Evolutionary conservation across 2,888 invertebrate species (phyloP).

Genomic region (Bombylius discolor): DNA sequence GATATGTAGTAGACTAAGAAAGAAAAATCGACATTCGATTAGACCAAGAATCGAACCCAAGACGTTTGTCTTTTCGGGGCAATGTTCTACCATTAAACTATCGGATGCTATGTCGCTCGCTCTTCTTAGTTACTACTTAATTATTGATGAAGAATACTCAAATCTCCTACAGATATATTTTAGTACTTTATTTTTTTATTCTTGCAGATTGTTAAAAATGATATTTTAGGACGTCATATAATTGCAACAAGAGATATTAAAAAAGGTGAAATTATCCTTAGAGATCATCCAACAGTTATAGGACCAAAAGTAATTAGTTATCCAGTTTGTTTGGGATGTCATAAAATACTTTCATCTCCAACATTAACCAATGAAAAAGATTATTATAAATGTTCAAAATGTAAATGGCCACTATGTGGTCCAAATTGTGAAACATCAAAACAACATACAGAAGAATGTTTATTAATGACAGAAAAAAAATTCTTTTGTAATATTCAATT

Average conservation of each 20-base stretch:
- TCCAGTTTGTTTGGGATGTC: conserved; percentile 52
- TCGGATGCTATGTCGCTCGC: too few species aligned
- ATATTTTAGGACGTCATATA: conserved; percentile 45
- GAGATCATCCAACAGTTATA: conserved; percentile 50
- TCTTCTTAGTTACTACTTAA: too few species aligned
- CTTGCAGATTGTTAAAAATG: conserved; percentile 38
- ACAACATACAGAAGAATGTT: conserved; percentile 48
- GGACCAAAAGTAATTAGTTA: conserved; percentile 51
- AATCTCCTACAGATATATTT: too few species aligned
- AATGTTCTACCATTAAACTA: too few species aligned
- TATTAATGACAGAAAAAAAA: conserved; percentile 44
- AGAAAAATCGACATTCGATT: too few species aligned
- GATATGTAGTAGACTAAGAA: too few species aligned
- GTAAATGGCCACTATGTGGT: conserved; percentile 58
- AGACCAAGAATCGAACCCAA: too few species aligned
- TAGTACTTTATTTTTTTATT: conserved; percentile 21
- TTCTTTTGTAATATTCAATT: conserved; percentile 45
- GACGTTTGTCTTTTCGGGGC: too few species aligned
- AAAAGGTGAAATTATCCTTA: conserved; percentile 52
- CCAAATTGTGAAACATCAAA: conserved; percentile 43
- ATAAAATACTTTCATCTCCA: conserved; percentile 32
- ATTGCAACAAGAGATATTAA: conserved; percentile 53
- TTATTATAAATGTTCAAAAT: conserved; percentile 46
- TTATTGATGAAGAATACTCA: too few species aligned
- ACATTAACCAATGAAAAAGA: conserved; percentile 32